These are phyloP conservation scores for Ctenosaura bakeri DNA, from an alignment of 2,797 vertebrate genomes.

Conservation along the genomic window DNA sequence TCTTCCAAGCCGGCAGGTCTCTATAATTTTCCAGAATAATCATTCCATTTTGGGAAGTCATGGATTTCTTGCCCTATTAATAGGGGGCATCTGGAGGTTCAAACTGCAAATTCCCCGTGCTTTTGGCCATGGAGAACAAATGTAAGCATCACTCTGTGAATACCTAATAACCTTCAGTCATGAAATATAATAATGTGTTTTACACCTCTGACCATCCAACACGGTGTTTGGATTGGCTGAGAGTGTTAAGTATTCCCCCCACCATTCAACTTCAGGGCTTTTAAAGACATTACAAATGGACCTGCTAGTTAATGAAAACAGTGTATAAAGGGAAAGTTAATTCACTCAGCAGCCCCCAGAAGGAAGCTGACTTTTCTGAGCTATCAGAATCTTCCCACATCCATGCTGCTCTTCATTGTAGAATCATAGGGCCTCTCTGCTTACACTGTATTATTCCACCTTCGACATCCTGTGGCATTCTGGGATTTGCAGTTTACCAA, in stretches of 20 bases:
- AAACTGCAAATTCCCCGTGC: background rate
- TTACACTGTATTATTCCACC: no score
- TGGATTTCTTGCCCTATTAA: background rate
- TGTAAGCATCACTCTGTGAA: background rate
- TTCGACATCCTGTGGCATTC: no score
- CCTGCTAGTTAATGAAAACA: background rate
- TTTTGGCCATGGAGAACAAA: conserved; percentile 32
- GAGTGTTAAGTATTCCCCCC: background rate
- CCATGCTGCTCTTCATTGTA: background rate
- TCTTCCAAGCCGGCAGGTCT: no score
- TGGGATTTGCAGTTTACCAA: no score
- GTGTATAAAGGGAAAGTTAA: background rate
- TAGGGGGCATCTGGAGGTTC: background rate
- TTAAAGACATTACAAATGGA: background rate
- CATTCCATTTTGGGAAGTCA: background rate
- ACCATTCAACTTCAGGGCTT: background rate
- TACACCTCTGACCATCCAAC: conserved; percentile 35
- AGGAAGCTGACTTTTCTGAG: background rate
- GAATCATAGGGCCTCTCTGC: no score
- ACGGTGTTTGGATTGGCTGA: background rate
- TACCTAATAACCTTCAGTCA: conserved; percentile 14
- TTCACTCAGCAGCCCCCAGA: rapidly evolving
- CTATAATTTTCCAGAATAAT: rapidly evolving
- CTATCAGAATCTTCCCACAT: background rate
- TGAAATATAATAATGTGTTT: conserved; percentile 25